A percentile compares a stretch with the other conserved stretches of the same genome.
Evolutionary conservation across 2,797 vertebrate species (phyloP).

Genomic region (Urocyon cinereoargenteus): DNA sequence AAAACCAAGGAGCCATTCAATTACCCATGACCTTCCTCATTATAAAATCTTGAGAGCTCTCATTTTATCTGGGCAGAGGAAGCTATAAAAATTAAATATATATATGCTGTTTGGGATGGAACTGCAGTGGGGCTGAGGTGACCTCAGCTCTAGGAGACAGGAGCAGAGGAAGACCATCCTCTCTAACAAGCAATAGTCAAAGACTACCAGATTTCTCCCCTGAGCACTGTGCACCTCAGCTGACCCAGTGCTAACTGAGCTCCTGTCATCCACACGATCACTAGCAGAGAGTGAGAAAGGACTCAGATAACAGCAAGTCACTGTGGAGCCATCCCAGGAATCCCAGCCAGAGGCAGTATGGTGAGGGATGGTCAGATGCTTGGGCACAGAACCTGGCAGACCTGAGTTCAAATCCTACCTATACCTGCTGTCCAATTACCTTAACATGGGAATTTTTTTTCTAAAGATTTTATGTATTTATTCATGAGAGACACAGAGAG

Average conservation of each 20-base stretch:
- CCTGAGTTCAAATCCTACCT: background rate
- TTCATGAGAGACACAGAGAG: too few species aligned
- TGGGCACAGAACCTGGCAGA: background rate
- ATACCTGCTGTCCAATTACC: background rate
- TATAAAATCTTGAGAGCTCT: background rate
- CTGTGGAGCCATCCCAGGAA: background rate
- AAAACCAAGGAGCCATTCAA: background rate
- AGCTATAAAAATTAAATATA: background rate
- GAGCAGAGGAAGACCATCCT: background rate
- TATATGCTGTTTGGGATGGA: background rate
- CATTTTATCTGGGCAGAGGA: background rate
- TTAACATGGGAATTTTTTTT: background rate
- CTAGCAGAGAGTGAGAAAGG: background rate
- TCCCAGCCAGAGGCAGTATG: background rate
- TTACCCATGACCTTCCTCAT: background rate
- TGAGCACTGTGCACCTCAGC: background rate
- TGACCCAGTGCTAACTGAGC: background rate
- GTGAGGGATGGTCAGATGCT: background rate
- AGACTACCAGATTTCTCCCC: background rate
- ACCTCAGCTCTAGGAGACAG: background rate
- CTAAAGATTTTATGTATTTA: too few species aligned
- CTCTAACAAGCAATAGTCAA: background rate
- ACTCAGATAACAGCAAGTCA: background rate
- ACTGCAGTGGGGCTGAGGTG: background rate
- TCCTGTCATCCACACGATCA: background rate